Evolutionary conservation across 2,113 vertebrate genomes (phyloP).

Genomic region (Trachemys scripta): DNA sequence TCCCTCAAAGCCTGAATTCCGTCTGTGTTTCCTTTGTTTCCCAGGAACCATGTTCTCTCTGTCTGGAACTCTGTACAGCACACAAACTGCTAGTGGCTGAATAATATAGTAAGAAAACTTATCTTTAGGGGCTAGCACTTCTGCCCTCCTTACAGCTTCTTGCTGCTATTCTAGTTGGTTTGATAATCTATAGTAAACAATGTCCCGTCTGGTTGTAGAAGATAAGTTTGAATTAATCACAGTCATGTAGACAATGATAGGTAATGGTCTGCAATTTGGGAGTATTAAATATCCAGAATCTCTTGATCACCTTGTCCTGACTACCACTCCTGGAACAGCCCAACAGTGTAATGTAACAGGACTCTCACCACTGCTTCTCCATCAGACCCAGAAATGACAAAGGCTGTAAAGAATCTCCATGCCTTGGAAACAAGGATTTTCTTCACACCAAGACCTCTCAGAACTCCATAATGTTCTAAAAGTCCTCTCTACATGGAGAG

Average conservation of each 20-base stretch:
- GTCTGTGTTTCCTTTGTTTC: not conserved
- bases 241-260: not conserved
- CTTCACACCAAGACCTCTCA: not conserved
- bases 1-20: slow-evolving; percentile 1
- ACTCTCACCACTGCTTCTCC: not conserved
- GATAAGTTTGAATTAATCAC: not conserved
- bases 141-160: not conserved
- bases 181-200: not conserved
- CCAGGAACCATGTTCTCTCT: not conserved
- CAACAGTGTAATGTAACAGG: not conserved
- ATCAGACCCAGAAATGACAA: not conserved
- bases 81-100: not conserved
- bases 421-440: not conserved
- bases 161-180: not conserved
- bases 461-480: not conserved
- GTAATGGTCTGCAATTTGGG: not conserved
- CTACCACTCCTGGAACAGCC: not conserved
- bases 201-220: not conserved
- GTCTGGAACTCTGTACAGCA: not conserved
- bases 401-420: not conserved
- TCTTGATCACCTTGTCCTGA: not conserved
- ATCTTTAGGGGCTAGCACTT: not conserved
- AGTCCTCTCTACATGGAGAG: not conserved
- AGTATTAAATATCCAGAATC: not conserved
- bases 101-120: not conserved